Evolutionary conservation across 2,797 vertebrate species (phyloP), one percentile per base, ranked within the genome.

Genomic region (Eupleurogrammus muticus): DNA sequence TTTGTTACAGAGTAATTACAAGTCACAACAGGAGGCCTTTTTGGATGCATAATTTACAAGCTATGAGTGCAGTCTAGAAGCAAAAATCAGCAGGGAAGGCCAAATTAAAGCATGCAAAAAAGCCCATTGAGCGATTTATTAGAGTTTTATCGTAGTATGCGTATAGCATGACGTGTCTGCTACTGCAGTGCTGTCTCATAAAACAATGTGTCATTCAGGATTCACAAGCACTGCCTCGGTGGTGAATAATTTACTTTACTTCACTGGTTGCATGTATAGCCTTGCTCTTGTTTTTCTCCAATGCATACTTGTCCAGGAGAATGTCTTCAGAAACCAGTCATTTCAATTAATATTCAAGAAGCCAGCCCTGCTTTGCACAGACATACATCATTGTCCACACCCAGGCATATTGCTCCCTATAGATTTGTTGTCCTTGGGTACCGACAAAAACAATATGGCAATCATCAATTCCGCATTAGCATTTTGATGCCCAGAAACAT

Each of bases 381-480:
- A 53, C 70, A 87, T 81, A 53, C 66, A 68, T 88, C 63, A 85
- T 73, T 73, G 78, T 79, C 65, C 75, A 66, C 68, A 61, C 63
- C 24, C 66, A 57, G 51, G 47, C 59, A 52, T 76, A 77, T 80
- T 69, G 44, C 66, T 72, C 79, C 48, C 74, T 57, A 68, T 75
- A 62, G 80, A 77, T 75, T 67, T 35, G 62, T 77, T 82, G 81
- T 69, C 62, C 73, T 68, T 77, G 73, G 59, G 66, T 70, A 61
- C 57, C 56, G 23, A 65, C 73, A 76, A 67, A 81, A 80, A 85
- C 81, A 83, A 88, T 81, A 83, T 70, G 57, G 69, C 70, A 83
- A 85, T 86, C 76, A 91, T 85, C 73, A 66, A 65, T 80, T 81
- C 49, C 66, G 38, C 69, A 75, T 84, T 73, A 78, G 64, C 65